Evolutionary conservation across 2,888 invertebrate genomes (phyloP), one percentile per base, ranked within the genome.

Genomic region (Melanargia galathea): DNA sequence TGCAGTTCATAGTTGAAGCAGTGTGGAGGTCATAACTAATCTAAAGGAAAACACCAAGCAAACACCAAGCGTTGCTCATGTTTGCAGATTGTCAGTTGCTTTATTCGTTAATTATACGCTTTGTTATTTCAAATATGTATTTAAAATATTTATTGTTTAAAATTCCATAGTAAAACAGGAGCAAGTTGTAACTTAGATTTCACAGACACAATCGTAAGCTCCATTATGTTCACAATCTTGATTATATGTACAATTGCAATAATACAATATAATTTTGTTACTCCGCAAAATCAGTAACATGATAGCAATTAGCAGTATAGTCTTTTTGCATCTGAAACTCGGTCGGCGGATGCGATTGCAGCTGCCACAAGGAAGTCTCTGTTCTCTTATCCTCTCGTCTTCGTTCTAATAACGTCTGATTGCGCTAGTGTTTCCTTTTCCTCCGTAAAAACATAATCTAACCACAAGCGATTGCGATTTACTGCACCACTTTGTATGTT

Each of bases 341-440:
- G 78, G 76, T 72, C 78, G 78, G 74, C 89, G 86, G 87, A 87
- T 84, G 86, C 79, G 77, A 70, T 66, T 66, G 67, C 69, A 62
- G 63, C 57, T 72, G 64, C 70, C 68, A 86, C 83, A 89, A 87
- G 79, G 80, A 75, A 73, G 72, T 70, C 86, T 78, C 84, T 90
- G 83, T 88, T 70, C 71, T 63, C 71, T 69, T 78, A 81, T 82
- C 78, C 77, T 77, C 59, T 67, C 49, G 26, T 49, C 59, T 64
- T 70, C 70, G 67, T 71, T 65, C 72, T 71, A 73, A 71, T 73
- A 71, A 74, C 67, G 63, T 65, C 67, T 65, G 71, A 75, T 72
- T 72, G 71, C 71, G 67, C 59, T 60, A 68, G 60, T 55, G 33
- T 64, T 62, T n/a, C n/a, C n/a, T n/a, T 55, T 67, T 65, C 63